Evolutionary conservation across 2,113 vertebrate species (phyloP).

Genomic region (Arvicanthis niloticus): DNA sequence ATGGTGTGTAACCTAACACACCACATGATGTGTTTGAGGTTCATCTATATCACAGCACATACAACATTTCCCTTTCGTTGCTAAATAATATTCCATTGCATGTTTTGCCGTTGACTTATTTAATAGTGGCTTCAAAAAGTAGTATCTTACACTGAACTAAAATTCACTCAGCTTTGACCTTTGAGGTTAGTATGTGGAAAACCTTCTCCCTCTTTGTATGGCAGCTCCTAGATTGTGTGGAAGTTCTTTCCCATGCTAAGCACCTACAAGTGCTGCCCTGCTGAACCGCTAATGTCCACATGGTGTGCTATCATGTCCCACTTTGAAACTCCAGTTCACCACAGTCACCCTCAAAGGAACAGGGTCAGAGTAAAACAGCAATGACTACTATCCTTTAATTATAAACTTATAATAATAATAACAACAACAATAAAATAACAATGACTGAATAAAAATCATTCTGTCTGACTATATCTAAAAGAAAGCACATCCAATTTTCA

Average conservation of each 20-base stretch:
- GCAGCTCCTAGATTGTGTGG: no score
- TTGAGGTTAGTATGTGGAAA: not conserved
- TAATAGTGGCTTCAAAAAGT: not conserved
- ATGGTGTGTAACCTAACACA: not conserved
- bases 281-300: no score
- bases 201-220: not conserved
- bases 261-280: fast-evolving
- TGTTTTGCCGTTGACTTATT: not conserved
- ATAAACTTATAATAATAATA: not conserved
- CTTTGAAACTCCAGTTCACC: not conserved
- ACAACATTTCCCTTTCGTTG: not conserved
- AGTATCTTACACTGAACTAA: not conserved
- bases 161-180: not conserved
- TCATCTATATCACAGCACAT: not conserved
- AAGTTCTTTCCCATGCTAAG: not conserved
- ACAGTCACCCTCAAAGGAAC: not conserved
- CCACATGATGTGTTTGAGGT: not conserved
- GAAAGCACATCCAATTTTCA: not conserved
- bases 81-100: not conserved
- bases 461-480: not conserved
- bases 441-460: not conserved
- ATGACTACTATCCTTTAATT: not conserved
- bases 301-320: not conserved
- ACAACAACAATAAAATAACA: not conserved
- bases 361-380: not conserved